phyloP scores from a whole-genome alignment of 2,113 vertebrate genomes.

The Leucopsar rothschildi region DNA sequence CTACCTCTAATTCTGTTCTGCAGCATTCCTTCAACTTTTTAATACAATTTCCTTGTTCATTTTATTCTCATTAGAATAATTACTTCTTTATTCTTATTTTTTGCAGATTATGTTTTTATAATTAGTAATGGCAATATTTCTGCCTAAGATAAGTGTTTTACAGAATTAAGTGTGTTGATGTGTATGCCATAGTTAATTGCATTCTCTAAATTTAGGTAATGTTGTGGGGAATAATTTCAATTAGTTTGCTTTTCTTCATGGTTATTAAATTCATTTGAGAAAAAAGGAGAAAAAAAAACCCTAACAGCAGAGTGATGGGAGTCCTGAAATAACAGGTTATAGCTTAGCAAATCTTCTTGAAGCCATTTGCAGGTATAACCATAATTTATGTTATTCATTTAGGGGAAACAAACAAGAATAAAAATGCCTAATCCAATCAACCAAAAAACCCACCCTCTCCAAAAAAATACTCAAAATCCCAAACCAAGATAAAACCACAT shows the following conservation, averaged over 20 bases:
- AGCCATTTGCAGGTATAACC: neutral
- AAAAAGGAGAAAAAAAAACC: accelerated
- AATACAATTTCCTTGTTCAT: neutral
- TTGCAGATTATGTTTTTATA: constrained; percentile 14
- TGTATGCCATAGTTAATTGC: constrained; percentile 17
- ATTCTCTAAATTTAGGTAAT: constrained; percentile 42
- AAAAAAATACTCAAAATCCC: neutral
- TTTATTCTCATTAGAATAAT: neutral
- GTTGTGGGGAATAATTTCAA: constrained; percentile 27
- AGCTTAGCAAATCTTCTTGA: neutral
- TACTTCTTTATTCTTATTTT: neutral
- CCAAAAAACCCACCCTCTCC: accelerated
- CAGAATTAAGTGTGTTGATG: neutral
- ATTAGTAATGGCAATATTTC: constrained; percentile 24
- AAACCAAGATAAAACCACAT: neutral
- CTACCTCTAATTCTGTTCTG: neutral
- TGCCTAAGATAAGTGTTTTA: neutral
- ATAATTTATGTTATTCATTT: neutral
- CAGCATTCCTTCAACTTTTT: neutral
- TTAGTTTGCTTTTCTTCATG: neutral
- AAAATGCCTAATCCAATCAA: neutral
- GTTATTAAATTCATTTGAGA: neutral
- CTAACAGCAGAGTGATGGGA: neutral
- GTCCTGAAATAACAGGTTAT: neutral
- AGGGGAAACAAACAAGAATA: neutral